These are phyloP conservation scores for Octomys mimax DNA, from an alignment of 2,797 vertebrate genomes.

Conservation along the genomic window DNA sequence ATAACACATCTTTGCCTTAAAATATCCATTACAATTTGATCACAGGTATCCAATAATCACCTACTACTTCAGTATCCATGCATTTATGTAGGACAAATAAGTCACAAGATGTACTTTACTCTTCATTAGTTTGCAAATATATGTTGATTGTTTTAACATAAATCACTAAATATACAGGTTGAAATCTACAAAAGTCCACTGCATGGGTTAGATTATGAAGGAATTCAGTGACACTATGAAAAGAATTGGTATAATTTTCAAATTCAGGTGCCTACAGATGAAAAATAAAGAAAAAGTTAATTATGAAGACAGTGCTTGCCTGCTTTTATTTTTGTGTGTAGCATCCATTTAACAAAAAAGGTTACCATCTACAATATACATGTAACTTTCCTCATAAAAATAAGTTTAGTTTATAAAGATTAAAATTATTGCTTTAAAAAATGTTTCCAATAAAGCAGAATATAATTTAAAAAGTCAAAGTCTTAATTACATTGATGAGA, in stretches of 20 bases:
- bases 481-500: conserved; percentile 18
- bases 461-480: conserved; percentile 35
- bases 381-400: conserved; percentile 2
- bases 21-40: neutral
- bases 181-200: neutral
- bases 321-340: neutral
- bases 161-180: conserved; percentile 12
- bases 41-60: neutral
- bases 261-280: neutral
- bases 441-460: neutral
- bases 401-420: conserved; percentile 31
- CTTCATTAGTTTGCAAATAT: neutral
- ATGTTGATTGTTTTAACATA: conserved; percentile 17
- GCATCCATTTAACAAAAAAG: neutral
- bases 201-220: neutral
- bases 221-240: neutral
- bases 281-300: conserved; percentile 8
- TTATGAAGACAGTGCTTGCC: neutral
- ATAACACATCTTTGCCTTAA: neutral
- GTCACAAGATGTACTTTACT: neutral
- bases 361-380: neutral
- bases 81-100: conserved; percentile 7
- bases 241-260: neutral
- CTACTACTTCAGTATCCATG: neutral
- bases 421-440: neutral